Conservation (phyloP, 1,140 invertebrate genomes). For the Drosophila lacertosa region DNA sequence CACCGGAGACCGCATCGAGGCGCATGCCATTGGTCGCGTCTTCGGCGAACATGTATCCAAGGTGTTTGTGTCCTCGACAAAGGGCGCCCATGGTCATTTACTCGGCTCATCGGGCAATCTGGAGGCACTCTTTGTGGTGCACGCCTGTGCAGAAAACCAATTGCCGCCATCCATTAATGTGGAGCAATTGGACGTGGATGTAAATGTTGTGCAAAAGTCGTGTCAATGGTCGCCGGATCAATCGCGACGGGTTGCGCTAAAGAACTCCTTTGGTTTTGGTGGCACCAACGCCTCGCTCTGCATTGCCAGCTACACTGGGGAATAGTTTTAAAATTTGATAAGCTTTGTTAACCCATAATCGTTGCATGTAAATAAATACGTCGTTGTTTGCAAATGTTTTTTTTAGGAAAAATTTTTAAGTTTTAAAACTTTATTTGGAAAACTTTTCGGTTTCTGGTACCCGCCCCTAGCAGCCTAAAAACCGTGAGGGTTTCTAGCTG, state of each 20-base stretch:
- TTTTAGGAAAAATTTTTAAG: constrained; percentile 78
- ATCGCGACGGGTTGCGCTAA: constrained; percentile 90
- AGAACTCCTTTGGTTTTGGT: constrained; percentile 99
- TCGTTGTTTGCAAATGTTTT: constrained; percentile 34
- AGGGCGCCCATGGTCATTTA: constrained; percentile 97
- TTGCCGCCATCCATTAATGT: constrained; percentile 97
- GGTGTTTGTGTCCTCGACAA: constrained; percentile 93
- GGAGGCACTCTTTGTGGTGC: constrained; percentile 93
- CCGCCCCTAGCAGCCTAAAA: constrained; percentile 29
- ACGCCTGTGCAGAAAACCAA: constrained; percentile 90
- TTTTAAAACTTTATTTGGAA: constrained; percentile 84
- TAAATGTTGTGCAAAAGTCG: constrained; percentile 62
- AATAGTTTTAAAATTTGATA: neutral
- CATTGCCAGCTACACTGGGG: constrained; percentile 84
- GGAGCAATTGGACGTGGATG: constrained; percentile 87
- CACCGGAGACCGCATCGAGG: constrained; percentile 95
- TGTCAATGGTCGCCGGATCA: constrained; percentile 50
- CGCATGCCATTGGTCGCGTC: constrained; percentile 91
- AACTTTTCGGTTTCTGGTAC: constrained; percentile 72
- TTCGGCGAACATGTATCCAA: constrained; percentile 87
- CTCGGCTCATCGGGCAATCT: constrained; percentile 97
- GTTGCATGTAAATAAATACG: constrained; percentile 55
- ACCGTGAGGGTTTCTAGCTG: constrained; percentile 32
- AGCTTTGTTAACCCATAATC: constrained; percentile 33
- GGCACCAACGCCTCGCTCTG: constrained; percentile 98